Evolutionary conservation across 1,140 invertebrate species (phyloP).

Genomic region (Camponotus floridanus): DNA sequence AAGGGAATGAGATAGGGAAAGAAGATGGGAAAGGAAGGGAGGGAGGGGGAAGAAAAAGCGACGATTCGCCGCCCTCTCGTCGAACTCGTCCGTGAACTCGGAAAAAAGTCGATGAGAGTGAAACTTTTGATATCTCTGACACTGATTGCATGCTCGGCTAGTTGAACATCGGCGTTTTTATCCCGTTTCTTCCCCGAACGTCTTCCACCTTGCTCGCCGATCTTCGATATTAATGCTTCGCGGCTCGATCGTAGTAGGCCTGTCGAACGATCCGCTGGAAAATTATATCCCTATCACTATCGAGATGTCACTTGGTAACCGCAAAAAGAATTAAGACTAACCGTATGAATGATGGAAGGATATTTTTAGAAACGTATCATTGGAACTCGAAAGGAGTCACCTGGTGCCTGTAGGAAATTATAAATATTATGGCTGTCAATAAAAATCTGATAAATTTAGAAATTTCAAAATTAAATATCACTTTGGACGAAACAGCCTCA

Average conservation of each 20-base stretch:
- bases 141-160: slow-evolving; percentile 63
- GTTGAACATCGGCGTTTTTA: slow-evolving; percentile 57
- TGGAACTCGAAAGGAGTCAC: neutral
- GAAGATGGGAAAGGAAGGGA: neutral
- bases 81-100: slow-evolving; percentile 68
- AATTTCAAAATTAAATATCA: slow-evolving; percentile 20
- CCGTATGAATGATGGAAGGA: neutral
- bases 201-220: slow-evolving; percentile 44
- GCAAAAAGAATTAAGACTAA: neutral
- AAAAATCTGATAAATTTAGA: neutral
- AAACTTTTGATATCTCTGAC: slow-evolving; percentile 68
- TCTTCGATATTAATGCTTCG: slow-evolving; percentile 49
- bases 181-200: slow-evolving; percentile 34
- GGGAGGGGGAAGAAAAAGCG: slow-evolving; percentile 28
- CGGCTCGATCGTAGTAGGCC: slow-evolving; percentile 28
- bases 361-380: neutral
- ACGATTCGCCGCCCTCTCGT: slow-evolving; percentile 55
- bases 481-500: slow-evolving; percentile 4
- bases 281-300: slow-evolving; percentile 45
- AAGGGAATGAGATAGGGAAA: slow-evolving; percentile 35
- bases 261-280: slow-evolving; percentile 40
- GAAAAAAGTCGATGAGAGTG: slow-evolving; percentile 61
- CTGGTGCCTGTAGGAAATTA: neutral
- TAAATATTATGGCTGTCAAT: neutral
- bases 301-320: neutral